Conservation (phyloP, 2,888 invertebrate species). For the Eurytoma californica region DNA sequence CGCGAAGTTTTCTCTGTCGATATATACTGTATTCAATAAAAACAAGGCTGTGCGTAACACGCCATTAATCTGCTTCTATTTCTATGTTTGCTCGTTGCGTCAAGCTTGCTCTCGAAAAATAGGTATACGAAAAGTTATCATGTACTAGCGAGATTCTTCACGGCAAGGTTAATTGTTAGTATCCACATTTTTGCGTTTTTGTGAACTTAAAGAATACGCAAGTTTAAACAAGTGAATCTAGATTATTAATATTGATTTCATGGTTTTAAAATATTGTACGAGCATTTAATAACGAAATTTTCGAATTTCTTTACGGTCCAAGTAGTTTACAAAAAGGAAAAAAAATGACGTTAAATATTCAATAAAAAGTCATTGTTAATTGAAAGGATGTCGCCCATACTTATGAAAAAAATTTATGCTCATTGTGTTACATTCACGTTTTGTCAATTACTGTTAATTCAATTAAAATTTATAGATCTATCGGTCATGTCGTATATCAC, state of each 20-base stretch:
- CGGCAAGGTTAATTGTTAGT: constrained; percentile 32
- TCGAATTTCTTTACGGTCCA: too few species aligned
- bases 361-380: too few species aligned
- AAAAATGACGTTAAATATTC: too few species aligned
- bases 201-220: background rate
- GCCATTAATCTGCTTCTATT: background rate
- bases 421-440: too few species aligned
- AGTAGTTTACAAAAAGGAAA: too few species aligned
- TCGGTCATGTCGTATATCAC: constrained; percentile 6
- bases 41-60: background rate
- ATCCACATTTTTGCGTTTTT: background rate
- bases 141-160: constrained; percentile 31
- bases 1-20: constrained; percentile 2
- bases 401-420: too few species aligned
- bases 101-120: constrained; percentile 19
- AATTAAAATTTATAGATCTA: constrained; percentile 38
- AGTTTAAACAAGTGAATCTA: background rate
- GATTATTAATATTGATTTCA: too few species aligned
- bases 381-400: too few species aligned
- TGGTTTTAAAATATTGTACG: too few species aligned
- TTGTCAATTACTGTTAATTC: constrained; percentile 4
- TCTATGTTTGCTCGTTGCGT: background rate
- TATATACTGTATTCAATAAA: background rate
- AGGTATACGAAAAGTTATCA: constrained; percentile 43
- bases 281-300: too few species aligned